Evolutionary conservation across 2,113 vertebrate species (phyloP).

Genomic region (Eonycteris spelaea): DNA sequence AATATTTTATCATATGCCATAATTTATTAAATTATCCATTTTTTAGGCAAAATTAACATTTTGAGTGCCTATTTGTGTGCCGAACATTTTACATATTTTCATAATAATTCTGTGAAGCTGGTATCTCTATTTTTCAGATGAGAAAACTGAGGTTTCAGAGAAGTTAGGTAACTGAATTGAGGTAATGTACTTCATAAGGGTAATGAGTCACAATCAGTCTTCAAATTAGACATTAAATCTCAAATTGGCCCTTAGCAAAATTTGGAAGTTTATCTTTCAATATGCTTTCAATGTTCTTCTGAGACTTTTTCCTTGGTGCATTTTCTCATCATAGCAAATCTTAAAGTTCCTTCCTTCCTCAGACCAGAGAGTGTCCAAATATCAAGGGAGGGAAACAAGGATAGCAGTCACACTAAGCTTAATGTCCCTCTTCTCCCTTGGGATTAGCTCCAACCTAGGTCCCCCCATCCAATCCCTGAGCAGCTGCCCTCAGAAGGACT

Average conservation of each 20-base stretch:
- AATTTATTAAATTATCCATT: background rate
- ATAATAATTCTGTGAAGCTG: background rate
- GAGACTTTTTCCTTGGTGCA: background rate
- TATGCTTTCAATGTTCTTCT: background rate
- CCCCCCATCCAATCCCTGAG: background rate
- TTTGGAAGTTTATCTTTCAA: background rate
- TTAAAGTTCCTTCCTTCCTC: background rate
- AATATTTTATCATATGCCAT: background rate
- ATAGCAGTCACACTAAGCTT: rapidly evolving
- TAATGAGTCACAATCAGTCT: background rate
- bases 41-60: background rate
- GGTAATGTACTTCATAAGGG: background rate
- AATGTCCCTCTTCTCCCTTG: background rate
- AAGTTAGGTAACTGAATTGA: background rate
- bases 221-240: background rate
- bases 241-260: background rate
- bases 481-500: background rate
- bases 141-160: background rate
- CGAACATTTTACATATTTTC: background rate
- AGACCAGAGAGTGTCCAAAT: background rate
- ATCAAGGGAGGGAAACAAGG: background rate
- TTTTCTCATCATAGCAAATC: background rate
- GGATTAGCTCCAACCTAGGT: background rate
- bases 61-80: background rate
- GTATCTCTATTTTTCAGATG: background rate